Base-by-base conservation (phyloP, 2,888 invertebrate species). In the Fragum sueziense region DNA sequence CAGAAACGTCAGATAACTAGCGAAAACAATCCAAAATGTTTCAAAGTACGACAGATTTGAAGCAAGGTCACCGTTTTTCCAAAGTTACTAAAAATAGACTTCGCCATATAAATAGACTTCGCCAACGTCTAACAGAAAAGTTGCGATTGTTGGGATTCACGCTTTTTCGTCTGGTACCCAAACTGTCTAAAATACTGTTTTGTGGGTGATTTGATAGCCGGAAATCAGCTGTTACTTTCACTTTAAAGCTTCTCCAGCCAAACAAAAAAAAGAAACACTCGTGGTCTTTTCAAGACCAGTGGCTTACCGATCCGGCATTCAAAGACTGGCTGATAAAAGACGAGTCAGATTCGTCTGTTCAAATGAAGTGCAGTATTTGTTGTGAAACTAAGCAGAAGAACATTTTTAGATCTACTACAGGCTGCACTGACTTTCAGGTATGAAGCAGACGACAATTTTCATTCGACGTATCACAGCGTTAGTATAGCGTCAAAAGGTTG, bases 261-360 rank as follows among this genome's bases (percentile, higher is more conserved):
- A n/a, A n/a, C n/a, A n/a, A 62, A 33, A 62, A 62, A 62, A 62
- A 9, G 62, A 33, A 33, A 20, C 62, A 62, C 34, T 31, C 33
- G 31, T 9, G 34, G 27, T n/a, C n/a, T 29, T 62, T 62, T 62
- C 62, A 31, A 29, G 34, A 62, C n/a, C n/a, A 29, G 25, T 62
- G 33, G 62, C 62, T 62, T 33, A 27, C 22, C 9, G 62, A 62
- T 34, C 29, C 33, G 62, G n/a, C 17, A 17, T 62, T 62, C 27
- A 62, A 62, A 62, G 62, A 62, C 34, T 62, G 62, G 33, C 34
- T 62, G 29, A 34, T 62, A 31, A 62, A 62, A 33, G 29, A 62
- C 4, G 34, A 27, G 31, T 29, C 62, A 33, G n/a, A 22, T 33
- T n/a, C 9, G 29, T 20, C 29, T 33, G 34, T 62, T 33, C n/a